These are phyloP conservation scores for Leptinotarsa defecta DNA, from an alignment of 1,140 invertebrate genomes.

Conservation along the genomic window DNA sequence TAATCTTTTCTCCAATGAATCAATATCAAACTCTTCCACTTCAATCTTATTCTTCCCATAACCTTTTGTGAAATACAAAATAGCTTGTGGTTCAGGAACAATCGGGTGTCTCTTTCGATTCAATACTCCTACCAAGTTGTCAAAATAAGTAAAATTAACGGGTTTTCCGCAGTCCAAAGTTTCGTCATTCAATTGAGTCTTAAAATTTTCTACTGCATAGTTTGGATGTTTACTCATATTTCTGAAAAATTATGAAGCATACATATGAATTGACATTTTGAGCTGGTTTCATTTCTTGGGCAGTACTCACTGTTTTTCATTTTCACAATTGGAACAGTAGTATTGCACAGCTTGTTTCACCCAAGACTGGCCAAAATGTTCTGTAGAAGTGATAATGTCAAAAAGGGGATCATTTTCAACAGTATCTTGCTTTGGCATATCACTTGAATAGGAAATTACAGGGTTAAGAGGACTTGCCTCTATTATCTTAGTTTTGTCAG, in stretches of 20 bases:
- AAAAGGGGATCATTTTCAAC: conserved; percentile 64
- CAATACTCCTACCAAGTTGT: conserved; percentile 81
- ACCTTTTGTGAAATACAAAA: conserved; percentile 72
- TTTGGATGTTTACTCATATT: conserved; percentile 9
- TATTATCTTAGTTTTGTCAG: conserved; percentile 70
- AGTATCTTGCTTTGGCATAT: conserved; percentile 50
- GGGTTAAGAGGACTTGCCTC: conserved; percentile 62
- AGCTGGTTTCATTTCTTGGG: too few relatives aligned
- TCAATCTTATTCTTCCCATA: conserved; percentile 63
- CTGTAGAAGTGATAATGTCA: conserved; percentile 68
- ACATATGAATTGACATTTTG: neutral
- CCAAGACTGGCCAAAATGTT: conserved; percentile 66
- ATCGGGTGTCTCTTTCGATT: conserved; percentile 68
- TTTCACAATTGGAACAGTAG: conserved; percentile 51
- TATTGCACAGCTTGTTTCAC: conserved; percentile 59
- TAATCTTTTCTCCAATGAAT: conserved; percentile 74
- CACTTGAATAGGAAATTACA: conserved; percentile 57
- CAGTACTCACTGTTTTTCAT: conserved; percentile 25
- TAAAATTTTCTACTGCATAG: conserved; percentile 9
- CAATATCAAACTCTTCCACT: conserved; percentile 76
- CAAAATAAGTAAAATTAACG: conserved; percentile 86
- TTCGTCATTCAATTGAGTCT: conserved; percentile 60
- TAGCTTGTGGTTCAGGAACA: conserved; percentile 67
- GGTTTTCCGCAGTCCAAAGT: conserved; percentile 83
- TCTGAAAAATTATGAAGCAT: neutral